Base-by-base conservation (phyloP, 2,113 vertebrate genomes). In the Albula glossodonta region DNA sequence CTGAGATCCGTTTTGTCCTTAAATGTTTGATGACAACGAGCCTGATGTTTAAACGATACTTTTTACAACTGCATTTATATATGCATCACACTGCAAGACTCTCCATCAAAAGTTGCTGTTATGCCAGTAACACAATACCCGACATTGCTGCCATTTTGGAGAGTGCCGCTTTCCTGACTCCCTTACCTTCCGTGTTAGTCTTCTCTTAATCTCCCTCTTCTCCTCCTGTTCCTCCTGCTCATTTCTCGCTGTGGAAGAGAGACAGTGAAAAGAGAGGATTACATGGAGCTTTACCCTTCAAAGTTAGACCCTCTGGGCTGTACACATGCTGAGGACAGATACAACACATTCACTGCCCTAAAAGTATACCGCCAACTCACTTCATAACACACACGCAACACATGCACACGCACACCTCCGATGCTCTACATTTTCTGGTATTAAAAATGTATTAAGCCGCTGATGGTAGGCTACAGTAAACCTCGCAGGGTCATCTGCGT, bases 221-320 rank as follows among this genome's bases (percentile, higher is more conserved):
- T 99, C 98, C 91, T 99, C 97, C 87, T 98, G 97, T 77, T 99
- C 98, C 89, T 99, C 98, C 93, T 96, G 96, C 88, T 99, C 98
- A 85, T 99, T 99, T 51, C 97, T 97, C 90, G 98, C 99, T 99
- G 93, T 85, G 94, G 10, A 86, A 94, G 80, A 95, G 83, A 87
- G 51, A 66, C 8, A 87, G 17, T 79, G 31, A 41, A 53, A 17
- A 74, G 77, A 2, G 63, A 66, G 12, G 70, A 13, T 84, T 9
- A 2, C 41, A 63, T 25, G 48, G 51, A 53, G 51, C 12, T 53
- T 53, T 13, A 22, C 66, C 48, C 19, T 31, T 12, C 5, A 19
- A 19, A 41, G 60, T 70, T 48, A 83, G 7, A 22, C 2, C 57
- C 25, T 56, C 63, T n/a, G 63, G 4, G 63, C 7, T 17, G 22